Evolutionary conservation across 2,797 vertebrate genomes (phyloP), one percentile per base, ranked within the genome.

Genomic region (Phyllotis vaccarum): DNA sequence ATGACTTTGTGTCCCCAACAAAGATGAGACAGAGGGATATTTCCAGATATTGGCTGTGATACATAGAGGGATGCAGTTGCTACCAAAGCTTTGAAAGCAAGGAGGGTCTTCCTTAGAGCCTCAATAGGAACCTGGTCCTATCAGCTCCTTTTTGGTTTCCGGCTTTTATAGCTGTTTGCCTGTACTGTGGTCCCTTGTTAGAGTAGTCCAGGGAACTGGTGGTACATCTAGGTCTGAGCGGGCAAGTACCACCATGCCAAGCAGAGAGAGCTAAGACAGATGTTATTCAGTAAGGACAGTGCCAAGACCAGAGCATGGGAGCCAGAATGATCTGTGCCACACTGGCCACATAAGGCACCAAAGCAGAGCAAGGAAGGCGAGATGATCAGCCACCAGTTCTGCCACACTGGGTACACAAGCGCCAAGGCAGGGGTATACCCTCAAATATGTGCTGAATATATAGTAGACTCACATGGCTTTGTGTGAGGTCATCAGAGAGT

Each of bases 371-470:
- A 85, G 11, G 11, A 40, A 40, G 40, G 24, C 43, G 64, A 16
- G 2, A 9, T 3, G 5, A 13, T 2, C 1, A 2, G 24, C 31
- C 7, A 43, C 46, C 3, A 31, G 66, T 31, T 37, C 29, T 62
- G 43, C 54, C 60, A 9, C 29, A 13, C 12, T 37, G 37, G 40
- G 76, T 5, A 19, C 22, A 46, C 29, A n/a, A 64, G 75, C 3
- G 29, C 52, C 62, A 60, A 19, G 27, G 8, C 34, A 22, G 19
- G 27, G 22, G 9, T 56, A 3, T 19, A 40, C 58, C 43, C 37
- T 56, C 7, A 31, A 8, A 31, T 29, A 56, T 11, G 2, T 34
- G 54, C 13, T 10, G 22, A 64, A 56, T 2, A 4, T 11, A 88
- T 16, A 29, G 40, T 7, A 12, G 12, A 62, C 49, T 62, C 31